phyloP scores from a whole-genome alignment of 2,888 invertebrate species.

The Troides helena region DNA sequence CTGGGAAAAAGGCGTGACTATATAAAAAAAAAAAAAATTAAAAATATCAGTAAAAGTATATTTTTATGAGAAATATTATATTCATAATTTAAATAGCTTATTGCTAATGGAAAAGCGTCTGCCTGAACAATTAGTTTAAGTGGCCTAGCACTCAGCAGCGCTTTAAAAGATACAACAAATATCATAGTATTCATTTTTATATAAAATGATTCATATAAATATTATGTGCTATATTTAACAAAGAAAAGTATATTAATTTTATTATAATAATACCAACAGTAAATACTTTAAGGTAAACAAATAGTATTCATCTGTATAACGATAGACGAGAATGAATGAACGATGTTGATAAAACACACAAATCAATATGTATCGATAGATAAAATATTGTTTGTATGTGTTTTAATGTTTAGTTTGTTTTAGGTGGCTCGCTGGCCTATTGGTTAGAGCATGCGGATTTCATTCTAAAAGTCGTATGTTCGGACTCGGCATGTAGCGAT shows the following conservation, averaged over 20 bases:
- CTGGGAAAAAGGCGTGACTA: too few relatives aligned
- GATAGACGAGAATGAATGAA: too few relatives aligned
- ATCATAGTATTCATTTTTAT: not conserved
- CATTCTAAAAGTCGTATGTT: too few relatives aligned
- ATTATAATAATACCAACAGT: not conserved
- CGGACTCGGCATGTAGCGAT: too few relatives aligned
- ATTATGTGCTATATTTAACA: not conserved
- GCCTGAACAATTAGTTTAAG: constrained; percentile 4
- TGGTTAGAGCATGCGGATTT: too few relatives aligned
- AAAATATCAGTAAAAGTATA: not conserved
- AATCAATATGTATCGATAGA: too few relatives aligned
- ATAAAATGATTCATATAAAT: constrained; percentile 30
- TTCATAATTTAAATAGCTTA: not conserved
- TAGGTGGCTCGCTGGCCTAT: too few relatives aligned
- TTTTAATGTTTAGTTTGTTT: too few relatives aligned
- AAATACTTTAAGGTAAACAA: not conserved
- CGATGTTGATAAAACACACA: too few relatives aligned
- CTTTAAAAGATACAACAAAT: constrained; percentile 1
- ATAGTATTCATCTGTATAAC: too few relatives aligned
- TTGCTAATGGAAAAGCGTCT: not conserved
- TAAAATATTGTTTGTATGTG: too few relatives aligned
- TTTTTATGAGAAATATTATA: not conserved
- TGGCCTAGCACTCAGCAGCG: not conserved
- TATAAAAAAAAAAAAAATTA: not conserved
- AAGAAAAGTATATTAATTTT: not conserved